These are phyloP conservation scores for Microctonus brassicae DNA, from an alignment of 2,888 invertebrate genomes.

Conservation along the genomic window DNA sequence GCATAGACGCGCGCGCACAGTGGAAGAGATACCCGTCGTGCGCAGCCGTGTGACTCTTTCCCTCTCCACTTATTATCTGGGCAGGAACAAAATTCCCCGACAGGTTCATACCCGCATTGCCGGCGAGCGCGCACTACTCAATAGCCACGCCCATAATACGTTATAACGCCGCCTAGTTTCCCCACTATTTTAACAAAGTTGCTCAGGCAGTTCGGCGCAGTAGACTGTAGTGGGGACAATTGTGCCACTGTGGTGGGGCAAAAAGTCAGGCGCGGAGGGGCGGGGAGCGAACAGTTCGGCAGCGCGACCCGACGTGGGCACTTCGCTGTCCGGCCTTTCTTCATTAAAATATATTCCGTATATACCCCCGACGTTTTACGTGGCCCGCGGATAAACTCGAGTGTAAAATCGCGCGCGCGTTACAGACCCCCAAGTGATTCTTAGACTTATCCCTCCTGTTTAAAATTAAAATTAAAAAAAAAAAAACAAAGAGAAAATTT, in stretches of 20 bases:
- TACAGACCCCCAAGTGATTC: constrained; percentile 33
- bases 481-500: constrained; percentile 12
- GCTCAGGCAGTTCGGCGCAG: constrained; percentile 23
- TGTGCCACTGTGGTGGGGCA: constrained; percentile 44
- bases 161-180: constrained; percentile 10
- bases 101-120: constrained; percentile 4
- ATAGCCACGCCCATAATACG: constrained; percentile 10
- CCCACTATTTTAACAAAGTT: constrained; percentile 25
- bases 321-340: constrained; percentile 70
- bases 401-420: constrained; percentile 41
- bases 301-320: constrained; percentile 70
- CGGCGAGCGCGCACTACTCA: background rate
- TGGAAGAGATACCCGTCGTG: background rate
- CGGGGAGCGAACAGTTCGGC: constrained; percentile 69
- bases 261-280: constrained; percentile 62
- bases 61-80: constrained; percentile 2
- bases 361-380: constrained; percentile 49
- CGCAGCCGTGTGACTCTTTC: background rate
- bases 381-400: constrained; percentile 51
- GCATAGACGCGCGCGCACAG: constrained; percentile 3
- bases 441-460: constrained; percentile 22
- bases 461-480: constrained; percentile 24
- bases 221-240: constrained; percentile 57
- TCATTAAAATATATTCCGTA: constrained; percentile 68
- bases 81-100: constrained; percentile 19